Conservation (phyloP, 2,113 vertebrate genomes). For the Clinocottus analis region DNA sequence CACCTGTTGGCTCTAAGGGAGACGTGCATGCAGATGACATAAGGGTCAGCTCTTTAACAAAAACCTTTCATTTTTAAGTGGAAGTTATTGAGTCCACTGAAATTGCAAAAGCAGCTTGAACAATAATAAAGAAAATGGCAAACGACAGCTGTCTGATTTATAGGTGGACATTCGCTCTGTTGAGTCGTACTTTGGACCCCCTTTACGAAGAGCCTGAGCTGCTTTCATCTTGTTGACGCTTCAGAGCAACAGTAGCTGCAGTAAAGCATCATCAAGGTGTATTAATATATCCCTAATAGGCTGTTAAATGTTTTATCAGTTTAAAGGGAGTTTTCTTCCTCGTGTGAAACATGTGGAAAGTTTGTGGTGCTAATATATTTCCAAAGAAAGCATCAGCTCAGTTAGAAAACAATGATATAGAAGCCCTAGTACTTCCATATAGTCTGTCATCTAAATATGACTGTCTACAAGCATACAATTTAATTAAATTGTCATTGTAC, state of each 20-base stretch:
- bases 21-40: slow-evolving; percentile 36
- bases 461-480: background rate
- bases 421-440: background rate
- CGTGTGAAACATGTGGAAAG: background rate
- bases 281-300: background rate
- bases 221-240: background rate
- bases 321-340: background rate
- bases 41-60: background rate
- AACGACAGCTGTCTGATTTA: background rate
- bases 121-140: background rate
- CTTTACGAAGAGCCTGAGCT: background rate
- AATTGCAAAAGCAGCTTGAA: background rate
- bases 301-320: background rate
- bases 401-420: background rate
- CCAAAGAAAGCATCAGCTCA: background rate
- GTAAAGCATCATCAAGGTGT: background rate
- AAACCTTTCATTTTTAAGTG: background rate
- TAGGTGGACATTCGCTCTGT: background rate
- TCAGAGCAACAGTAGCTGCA: background rate
- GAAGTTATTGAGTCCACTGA: background rate
- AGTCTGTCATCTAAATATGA: background rate
- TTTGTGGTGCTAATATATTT: background rate
- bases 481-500: no score
- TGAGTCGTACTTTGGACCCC: background rate
- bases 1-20: slow-evolving; percentile 57